phyloP scores from a whole-genome alignment of 2,113 vertebrate genomes.

The Odocoileus virginianus region DNA sequence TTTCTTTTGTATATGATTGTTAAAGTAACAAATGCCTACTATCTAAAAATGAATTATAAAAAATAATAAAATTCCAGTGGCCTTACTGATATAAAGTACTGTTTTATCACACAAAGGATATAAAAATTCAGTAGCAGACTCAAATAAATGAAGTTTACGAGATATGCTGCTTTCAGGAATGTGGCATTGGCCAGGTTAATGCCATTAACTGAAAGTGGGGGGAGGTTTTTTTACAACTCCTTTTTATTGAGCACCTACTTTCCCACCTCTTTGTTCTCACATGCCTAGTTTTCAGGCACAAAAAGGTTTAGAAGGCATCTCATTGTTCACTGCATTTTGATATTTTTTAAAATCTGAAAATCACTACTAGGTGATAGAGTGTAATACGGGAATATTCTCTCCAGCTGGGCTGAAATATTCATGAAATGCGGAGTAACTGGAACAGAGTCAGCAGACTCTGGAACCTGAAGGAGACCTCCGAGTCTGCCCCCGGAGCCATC shows the following conservation, averaged over 20 bases:
- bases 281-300: not conserved
- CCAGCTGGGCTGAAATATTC: not conserved
- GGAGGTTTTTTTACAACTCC: too few relatives aligned
- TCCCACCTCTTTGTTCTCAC: not conserved
- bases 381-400: not conserved
- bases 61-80: not conserved
- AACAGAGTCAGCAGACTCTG: not conserved
- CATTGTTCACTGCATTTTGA: not conserved
- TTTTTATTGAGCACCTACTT: not conserved
- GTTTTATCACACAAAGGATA: not conserved
- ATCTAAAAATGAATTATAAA: not conserved
- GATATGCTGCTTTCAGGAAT: not conserved
- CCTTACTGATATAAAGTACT: not conserved
- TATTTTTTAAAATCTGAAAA: not conserved
- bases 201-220: not conserved
- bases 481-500: not conserved
- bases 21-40: not conserved
- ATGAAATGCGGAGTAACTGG: too few relatives aligned
- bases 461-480: not conserved
- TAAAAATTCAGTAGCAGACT: not conserved
- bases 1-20: not conserved
- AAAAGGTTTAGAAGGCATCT: not conserved
- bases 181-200: not conserved
- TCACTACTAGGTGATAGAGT: not conserved
- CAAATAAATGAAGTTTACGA: not conserved